phyloP scores from a whole-genome alignment of 2,888 invertebrate species.

The Caenorhabditis sp. region DNA sequence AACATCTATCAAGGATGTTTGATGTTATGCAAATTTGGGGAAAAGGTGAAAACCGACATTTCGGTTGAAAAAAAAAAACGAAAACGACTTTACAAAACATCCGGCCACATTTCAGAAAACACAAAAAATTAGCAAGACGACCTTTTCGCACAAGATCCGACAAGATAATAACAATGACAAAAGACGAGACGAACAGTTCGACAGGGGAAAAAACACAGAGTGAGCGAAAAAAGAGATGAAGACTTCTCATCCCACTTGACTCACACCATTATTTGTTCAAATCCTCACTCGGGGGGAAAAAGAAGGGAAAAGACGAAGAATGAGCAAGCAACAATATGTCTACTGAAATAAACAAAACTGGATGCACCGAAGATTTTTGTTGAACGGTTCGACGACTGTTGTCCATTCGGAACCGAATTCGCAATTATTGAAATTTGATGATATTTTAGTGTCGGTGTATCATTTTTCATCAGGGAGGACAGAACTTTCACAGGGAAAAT shows the following conservation, averaged over 20 bases:
- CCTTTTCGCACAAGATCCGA: background rate
- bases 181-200: background rate
- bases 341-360: too few species aligned
- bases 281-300: background rate
- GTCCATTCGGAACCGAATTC: too few species aligned
- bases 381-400: too few species aligned
- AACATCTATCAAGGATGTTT: background rate
- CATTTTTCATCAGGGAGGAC: too few species aligned
- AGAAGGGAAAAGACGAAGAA: background rate
- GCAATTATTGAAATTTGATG: too few species aligned
- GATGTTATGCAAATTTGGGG: background rate
- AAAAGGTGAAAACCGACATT: background rate
- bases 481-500: too few species aligned
- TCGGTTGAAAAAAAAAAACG: background rate
- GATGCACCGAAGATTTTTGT: too few species aligned
- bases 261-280: constrained; percentile 1
- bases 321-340: too few species aligned
- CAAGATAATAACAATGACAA: constrained; percentile 1
- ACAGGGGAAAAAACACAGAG: background rate
- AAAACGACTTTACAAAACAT: too few species aligned
- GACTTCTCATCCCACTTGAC: constrained; percentile 1
- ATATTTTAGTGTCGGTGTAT: too few species aligned
- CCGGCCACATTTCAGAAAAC: too few species aligned
- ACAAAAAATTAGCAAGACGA: too few species aligned
- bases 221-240: background rate